Base-by-base conservation (phyloP, 2,113 vertebrate species). In the Poeciliopsis turrubarensis region DNA sequence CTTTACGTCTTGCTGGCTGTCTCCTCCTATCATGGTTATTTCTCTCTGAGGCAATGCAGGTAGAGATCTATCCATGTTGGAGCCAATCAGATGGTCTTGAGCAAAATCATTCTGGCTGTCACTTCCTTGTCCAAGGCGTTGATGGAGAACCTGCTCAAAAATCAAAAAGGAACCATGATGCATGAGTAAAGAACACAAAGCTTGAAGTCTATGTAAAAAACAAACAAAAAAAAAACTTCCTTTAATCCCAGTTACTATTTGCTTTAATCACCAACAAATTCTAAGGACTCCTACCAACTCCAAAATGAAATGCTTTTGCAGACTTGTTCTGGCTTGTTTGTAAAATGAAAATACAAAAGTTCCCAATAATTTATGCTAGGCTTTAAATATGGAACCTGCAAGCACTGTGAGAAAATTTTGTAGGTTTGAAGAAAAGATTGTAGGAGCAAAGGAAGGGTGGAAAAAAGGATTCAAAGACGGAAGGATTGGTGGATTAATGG, bases 11-110 rank as follows among this genome's bases (percentile, higher is more conserved):
- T 93, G 86, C 73, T 94, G 91, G 75, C 91, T 86, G 81, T 95
- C 91, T 83, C 93, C 94, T 25, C 95, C 94, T 29, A 95, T 95
- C 68, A 93, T 87, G 62, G 93, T 95, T 39, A 70, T 89, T 73
- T 94, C 94, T 87, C 94, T 93, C 79, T 95, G 93, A 30, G 94
- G 94, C 15, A 94, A 91, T 3, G 72, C 83, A 4, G 90, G 89
- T 6, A 89, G 80, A n/a, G 86, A 91, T 62, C 86, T 83, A 57
- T 92, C 94, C 30, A 91, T 81, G 57, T 75, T 86, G 30, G 71
- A 70, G 9, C 75, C 70, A 1, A 86, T 71, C 25, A 79, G 62
- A 32, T 67, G 83, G 78, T 91, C 85, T 29, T 80, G 80, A 13
- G 77, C 76, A 25, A 84, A 77, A 66, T 89, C 60, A 22, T 60